Evolutionary conservation across 2,797 vertebrate species (phyloP).

Genomic region (Labeo calbasu): DNA sequence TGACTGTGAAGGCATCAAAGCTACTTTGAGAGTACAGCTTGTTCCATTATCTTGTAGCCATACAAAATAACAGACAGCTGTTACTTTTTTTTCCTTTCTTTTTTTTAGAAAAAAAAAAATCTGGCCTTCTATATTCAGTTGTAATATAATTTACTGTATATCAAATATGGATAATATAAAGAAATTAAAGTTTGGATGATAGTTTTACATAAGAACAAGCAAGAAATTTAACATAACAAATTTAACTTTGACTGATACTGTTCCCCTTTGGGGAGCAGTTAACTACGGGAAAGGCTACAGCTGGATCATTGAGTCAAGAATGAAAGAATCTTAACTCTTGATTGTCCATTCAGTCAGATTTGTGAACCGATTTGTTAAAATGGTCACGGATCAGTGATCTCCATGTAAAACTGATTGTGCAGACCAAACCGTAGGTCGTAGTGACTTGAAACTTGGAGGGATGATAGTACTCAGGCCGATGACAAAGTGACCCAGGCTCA

Average conservation of each 20-base stretch:
- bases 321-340: not conserved
- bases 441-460: no score
- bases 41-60: constrained; percentile 15
- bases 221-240: not conserved
- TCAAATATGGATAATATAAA: not conserved
- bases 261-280: not conserved
- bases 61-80: constrained; percentile 3
- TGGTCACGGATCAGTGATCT: no score
- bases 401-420: no score
- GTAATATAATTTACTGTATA: not conserved
- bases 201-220: not conserved
- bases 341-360: not conserved
- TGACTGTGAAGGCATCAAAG: constrained; percentile 23
- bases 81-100: not conserved
- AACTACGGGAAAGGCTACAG: not conserved
- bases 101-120: not conserved
- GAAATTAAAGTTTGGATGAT: not conserved
- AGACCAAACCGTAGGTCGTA: no score
- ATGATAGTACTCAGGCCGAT: no score
- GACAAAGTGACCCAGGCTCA: no score
- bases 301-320: not conserved
- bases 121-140: not conserved
- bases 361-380: not conserved
- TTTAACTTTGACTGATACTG: no score
- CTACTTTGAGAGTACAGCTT: constrained; percentile 26